Evolutionary conservation across 2,797 vertebrate genomes (phyloP), one percentile per base, ranked within the genome.

Genomic region (Dromococcyx pavoninus): DNA sequence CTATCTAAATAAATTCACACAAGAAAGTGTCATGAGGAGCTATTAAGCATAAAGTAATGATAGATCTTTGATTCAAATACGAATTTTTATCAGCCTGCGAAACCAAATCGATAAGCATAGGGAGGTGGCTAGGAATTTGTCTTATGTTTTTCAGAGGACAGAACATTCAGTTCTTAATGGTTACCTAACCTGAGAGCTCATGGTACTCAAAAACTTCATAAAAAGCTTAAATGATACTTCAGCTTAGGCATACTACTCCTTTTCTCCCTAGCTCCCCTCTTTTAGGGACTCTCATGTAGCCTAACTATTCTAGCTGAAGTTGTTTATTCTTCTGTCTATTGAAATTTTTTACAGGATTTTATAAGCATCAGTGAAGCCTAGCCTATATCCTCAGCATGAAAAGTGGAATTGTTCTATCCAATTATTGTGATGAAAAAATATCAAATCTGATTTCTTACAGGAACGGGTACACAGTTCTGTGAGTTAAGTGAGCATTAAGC

Each of bases 161-260:
- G n/a, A 54, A 43, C 4, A 53, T 10, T 25, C 32, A 61, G 1
- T 33, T 33, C 46, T 46, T 21, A 48, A n/a, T 5, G 10, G 48
- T 75, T 75, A 57, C 57, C n/a, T 65, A 61, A 50, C 61, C 35
- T 58, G 15, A 39, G n/a, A 92, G 46, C 7, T 74, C 43, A 33
- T 2, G 13, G 25, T 22, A n/a, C 41, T 9, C 71, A 57, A 58
- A 74, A 67, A 37, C 19, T 66, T 27, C 30, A 28, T 16, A 19
- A 50, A 77, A 86, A 56, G 4, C 22, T 35, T 25, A 73, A 79
- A 39, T 12, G 7, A 60, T 56, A 33, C 32, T 73, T 51, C 14
- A 70, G 0, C 43, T 56, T 57, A 35, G 0, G 0, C 9, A 44
- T 9, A 44, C 41, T 57, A 60, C 6, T 60, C n/a, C 25, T 39